Base-by-base conservation (phyloP, 2,113 vertebrate genomes). In the Noctilio leporinus region DNA sequence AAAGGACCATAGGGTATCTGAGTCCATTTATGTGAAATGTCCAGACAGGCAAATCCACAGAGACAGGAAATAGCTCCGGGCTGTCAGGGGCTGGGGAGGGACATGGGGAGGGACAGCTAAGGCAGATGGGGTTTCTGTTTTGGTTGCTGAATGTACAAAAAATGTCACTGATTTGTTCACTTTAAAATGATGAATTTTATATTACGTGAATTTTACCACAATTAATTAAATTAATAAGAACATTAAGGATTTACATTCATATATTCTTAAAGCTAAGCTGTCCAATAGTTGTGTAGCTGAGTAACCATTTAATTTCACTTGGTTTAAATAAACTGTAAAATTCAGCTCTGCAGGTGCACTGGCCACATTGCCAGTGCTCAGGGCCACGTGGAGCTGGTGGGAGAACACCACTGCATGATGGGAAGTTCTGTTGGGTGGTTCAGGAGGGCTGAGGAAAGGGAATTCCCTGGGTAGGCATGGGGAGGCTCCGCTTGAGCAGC, bases 1-100 rank as follows among this genome's bases (percentile, higher is more conserved):
- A 3, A 1, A 65, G 28, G n/a, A 14, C 7, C 65, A 43, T 55
- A 16, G 1, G 0, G 53, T 0, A 26, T 86, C 38, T 2, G 38
- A 19, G 2, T 51, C 80, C 33, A 14, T 12, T 17, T 9, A 51
- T 0, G 2, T 8, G 86, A 75, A 43, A 57, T 0, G 7, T 30
- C 73, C 40, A 57, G 82, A 72, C 51, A 64, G 57, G 81, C 19
- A 1, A 0, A 16, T 17, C 33, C 75, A 19, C 26, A 51, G 67
- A 55, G 11, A 62, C 30, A 43, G 72, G 33, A 38, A 40, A 33
- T 17, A 1, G 28, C 7, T 64, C 0, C 0, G 7, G 26, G 80
- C 12, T 6, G 30, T 10, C 59, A 12, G 70, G 51, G 35, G 35
- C 17, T 15, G 40, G 22, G 43, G 49, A 43, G 33, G 47, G 35